A percentile compares a stretch with the other conserved stretches of the same genome.
Evolutionary conservation across 1,140 invertebrate genomes (phyloP).

Genomic region (Lucilia cuprina): DNA sequence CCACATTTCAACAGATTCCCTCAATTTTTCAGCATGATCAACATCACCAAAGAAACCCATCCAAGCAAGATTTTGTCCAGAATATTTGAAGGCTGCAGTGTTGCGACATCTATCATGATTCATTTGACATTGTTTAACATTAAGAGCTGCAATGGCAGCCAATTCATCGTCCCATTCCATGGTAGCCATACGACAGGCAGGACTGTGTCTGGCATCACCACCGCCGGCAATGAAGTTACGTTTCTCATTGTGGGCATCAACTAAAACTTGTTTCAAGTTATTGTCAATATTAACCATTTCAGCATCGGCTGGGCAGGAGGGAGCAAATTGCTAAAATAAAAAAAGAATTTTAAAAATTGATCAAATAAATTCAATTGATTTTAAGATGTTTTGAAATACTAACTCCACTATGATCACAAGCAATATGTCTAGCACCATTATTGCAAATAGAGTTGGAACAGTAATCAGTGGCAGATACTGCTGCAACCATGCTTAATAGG

Average conservation of each 20-base stretch:
- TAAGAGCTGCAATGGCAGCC: slow-evolving; percentile 49
- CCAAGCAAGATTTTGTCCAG: slow-evolving; percentile 57
- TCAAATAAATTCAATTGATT: too few relatives aligned
- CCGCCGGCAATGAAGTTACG: slow-evolving; percentile 52
- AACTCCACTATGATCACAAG: slow-evolving; percentile 7
- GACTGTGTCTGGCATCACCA: slow-evolving; percentile 37
- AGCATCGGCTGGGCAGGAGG: slow-evolving; percentile 43
- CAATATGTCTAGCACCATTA: slow-evolving; percentile 10
- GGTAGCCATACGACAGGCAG: slow-evolving; percentile 56
- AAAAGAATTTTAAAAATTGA: not conserved
- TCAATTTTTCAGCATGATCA: not conserved
- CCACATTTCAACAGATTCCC: slow-evolving; percentile 31
- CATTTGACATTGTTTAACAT: slow-evolving; percentile 52
- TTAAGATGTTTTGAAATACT: not conserved
- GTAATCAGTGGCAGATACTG: not conserved
- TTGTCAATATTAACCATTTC: slow-evolving; percentile 38
- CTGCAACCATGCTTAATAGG: not conserved
- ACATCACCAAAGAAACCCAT: slow-evolving; percentile 42
- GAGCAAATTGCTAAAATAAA: slow-evolving; percentile 5
- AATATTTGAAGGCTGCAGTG: slow-evolving; percentile 48
- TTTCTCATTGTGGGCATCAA: slow-evolving; percentile 45
- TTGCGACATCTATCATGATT: slow-evolving; percentile 53
- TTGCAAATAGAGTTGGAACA: slow-evolving; percentile 3
- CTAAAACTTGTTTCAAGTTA: slow-evolving; percentile 42
- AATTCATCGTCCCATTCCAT: slow-evolving; percentile 56